Percentiles rank a stretch among this genome's conserved stretches.
phyloP scores from a whole-genome alignment of 2,888 invertebrate genomes.

The Trachelus stipa region DNA sequence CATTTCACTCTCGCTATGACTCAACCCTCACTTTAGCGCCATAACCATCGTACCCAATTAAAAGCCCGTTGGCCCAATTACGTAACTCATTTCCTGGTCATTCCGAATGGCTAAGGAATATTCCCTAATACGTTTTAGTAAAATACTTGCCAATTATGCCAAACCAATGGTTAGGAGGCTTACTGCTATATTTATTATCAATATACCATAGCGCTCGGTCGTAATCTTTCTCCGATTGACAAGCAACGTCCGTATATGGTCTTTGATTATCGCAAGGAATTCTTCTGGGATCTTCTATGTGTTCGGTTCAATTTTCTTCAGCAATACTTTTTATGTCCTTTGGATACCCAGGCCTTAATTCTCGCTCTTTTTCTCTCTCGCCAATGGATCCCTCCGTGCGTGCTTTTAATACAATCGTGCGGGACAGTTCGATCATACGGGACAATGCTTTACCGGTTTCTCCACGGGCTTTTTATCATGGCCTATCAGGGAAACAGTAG shows the following conservation, averaged over 20 bases:
- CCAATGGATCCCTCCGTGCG: not conserved
- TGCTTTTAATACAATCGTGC: slow-evolving; percentile 1
- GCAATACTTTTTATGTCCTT: not conserved
- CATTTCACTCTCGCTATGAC: slow-evolving; percentile 3
- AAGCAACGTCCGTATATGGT: not conserved
- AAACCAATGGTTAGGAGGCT: not conserved
- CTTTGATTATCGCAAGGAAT: not conserved
- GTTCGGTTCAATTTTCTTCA: not conserved
- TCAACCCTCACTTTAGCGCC: slow-evolving; percentile 32
- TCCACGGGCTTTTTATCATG: slow-evolving; percentile 24
- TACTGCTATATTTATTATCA: not conserved
- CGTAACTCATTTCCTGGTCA: not conserved
- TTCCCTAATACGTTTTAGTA: not conserved
- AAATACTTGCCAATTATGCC: not conserved
- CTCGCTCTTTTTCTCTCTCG: not conserved
- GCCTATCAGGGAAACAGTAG: not conserved
- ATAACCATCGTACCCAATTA: slow-evolving; percentile 55
- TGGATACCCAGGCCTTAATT: not conserved
- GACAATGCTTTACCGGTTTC: slow-evolving; percentile 18
- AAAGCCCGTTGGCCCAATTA: slow-evolving; percentile 40
- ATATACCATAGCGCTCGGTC: not conserved
- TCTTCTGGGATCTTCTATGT: not conserved
- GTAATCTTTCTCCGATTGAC: not conserved
- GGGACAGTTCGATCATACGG: slow-evolving; percentile 7
- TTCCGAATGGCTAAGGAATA: not conserved